Conservation (phyloP, 2,113 vertebrate species). For the Coptodon rendalli region DNA sequence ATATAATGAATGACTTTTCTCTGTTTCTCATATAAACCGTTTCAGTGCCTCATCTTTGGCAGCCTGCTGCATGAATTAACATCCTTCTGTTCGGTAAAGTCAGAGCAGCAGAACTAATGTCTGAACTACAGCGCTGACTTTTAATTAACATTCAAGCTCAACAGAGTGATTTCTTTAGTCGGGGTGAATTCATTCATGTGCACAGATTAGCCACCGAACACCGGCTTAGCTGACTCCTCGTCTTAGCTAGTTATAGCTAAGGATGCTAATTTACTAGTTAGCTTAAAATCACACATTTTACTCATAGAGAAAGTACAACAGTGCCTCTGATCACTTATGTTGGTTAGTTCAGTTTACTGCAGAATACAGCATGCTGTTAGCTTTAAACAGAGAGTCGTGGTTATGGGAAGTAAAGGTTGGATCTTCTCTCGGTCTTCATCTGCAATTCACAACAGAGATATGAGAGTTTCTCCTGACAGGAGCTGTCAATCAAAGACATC, state of each 20-base stretch:
- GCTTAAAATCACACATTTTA: not conserved
- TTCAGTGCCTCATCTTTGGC: not conserved
- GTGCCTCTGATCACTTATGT: not conserved
- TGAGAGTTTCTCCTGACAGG: not conserved
- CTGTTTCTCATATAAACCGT: not conserved
- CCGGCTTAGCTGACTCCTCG: not conserved
- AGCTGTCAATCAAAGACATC: not conserved
- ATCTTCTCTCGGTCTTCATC: not conserved
- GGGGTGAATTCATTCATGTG: not conserved
- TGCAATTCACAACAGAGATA: not conserved
- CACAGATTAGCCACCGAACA: not conserved
- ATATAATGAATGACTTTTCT: not conserved
- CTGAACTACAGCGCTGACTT: not conserved
- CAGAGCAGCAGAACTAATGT: not conserved
- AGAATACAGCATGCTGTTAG: not conserved
- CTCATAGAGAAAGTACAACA: not conserved
- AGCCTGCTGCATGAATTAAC: not conserved
- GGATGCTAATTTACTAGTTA: not conserved
- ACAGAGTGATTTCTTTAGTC: not conserved
- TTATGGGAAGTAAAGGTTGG: not conserved
- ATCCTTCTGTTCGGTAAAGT: not conserved
- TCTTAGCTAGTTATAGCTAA: not conserved
- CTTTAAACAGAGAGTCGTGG: not conserved
- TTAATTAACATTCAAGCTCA: not conserved
- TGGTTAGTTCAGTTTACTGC: not conserved